Conservation (phyloP, 2,888 invertebrate genomes). For the Andrena marginata region DNA sequence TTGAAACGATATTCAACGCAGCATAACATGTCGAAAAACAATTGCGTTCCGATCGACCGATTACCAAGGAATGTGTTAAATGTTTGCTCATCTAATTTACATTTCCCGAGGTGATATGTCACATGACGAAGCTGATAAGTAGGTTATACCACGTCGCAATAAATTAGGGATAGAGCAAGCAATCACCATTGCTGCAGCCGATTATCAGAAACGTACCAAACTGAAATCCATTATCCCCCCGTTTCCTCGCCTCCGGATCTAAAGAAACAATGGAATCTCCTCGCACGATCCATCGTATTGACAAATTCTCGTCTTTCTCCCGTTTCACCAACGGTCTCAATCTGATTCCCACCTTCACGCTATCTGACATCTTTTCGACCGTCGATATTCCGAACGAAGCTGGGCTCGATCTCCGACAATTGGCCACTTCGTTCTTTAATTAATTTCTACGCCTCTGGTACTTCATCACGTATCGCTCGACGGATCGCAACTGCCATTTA, state of each 20-base stretch:
- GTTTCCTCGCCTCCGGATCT: conserved; percentile 85
- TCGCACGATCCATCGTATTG: conserved; percentile 88
- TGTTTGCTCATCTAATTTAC: not conserved
- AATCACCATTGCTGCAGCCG: not conserved
- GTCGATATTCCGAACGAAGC: conserved; percentile 22
- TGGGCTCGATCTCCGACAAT: conserved; percentile 7
- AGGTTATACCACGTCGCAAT: conserved; percentile 36
- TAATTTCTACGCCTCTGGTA: not conserved
- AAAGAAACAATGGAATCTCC: conserved; percentile 87
- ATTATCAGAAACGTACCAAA: conserved; percentile 77
- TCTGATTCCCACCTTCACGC: conserved; percentile 92
- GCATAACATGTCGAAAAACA: not conserved
- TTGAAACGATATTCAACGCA: not conserved
- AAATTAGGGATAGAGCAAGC: not conserved
- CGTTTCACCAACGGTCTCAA: conserved; percentile 89
- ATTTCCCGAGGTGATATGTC: not conserved
- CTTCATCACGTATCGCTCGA: conserved; percentile 20
- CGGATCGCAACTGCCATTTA: conserved; percentile 42
- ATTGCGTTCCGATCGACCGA: not conserved
- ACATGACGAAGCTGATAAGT: conserved; percentile 3
- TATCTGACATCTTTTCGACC: conserved; percentile 86
- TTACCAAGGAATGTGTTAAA: not conserved
- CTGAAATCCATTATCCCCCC: conserved; percentile 73
- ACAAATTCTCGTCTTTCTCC: conserved; percentile 87
- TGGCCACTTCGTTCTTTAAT: conserved; percentile 33